Evolutionary conservation across 1,140 invertebrate genomes (phyloP).

Genomic region (Drosophila bocki): DNA sequence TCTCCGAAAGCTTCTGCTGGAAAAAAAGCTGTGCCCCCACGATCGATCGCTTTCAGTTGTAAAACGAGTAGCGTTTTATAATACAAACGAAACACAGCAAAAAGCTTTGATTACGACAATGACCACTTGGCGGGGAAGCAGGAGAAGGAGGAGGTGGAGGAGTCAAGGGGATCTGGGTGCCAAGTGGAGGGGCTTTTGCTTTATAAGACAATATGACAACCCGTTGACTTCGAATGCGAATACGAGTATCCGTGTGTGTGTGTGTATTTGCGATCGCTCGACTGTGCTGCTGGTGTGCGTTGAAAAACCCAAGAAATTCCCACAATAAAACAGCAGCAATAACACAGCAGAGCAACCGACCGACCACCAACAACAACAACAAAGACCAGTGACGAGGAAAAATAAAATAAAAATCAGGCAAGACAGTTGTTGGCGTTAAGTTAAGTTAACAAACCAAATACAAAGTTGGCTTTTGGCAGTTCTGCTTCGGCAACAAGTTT

Average conservation of each 20-base stretch:
- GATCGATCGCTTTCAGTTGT: conserved; percentile 42
- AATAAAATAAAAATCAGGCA: conserved; percentile 65
- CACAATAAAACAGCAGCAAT: conserved; percentile 84
- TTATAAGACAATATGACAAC: conserved; percentile 74
- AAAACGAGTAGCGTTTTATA: conserved; percentile 76
- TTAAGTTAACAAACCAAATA: conserved; percentile 76
- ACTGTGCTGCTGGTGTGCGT: conserved; percentile 62
- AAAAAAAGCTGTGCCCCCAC: conserved; percentile 46
- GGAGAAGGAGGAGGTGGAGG: neutral
- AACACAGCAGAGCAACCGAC: conserved; percentile 50
- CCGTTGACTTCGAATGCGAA: conserved; percentile 35
- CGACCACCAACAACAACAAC: conserved; percentile 34
- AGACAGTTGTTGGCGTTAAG: conserved; percentile 51
- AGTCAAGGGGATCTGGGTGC: conserved; percentile 30
- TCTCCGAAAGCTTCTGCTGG: conserved; percentile 37
- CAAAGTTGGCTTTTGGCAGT: conserved; percentile 56
- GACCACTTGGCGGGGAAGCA: conserved; percentile 13
- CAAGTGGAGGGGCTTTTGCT: conserved; percentile 67
- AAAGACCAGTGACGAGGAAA: conserved; percentile 41
- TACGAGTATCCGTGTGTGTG: conserved; percentile 5
- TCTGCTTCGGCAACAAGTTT: conserved; percentile 67
- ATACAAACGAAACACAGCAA: conserved; percentile 26
- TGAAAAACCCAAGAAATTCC: conserved; percentile 85
- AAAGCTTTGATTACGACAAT: conserved; percentile 76
- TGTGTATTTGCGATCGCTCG: conserved; percentile 19